Conservation (phyloP, 2,797 vertebrate species). For the Megaceryle alcyon region DNA sequence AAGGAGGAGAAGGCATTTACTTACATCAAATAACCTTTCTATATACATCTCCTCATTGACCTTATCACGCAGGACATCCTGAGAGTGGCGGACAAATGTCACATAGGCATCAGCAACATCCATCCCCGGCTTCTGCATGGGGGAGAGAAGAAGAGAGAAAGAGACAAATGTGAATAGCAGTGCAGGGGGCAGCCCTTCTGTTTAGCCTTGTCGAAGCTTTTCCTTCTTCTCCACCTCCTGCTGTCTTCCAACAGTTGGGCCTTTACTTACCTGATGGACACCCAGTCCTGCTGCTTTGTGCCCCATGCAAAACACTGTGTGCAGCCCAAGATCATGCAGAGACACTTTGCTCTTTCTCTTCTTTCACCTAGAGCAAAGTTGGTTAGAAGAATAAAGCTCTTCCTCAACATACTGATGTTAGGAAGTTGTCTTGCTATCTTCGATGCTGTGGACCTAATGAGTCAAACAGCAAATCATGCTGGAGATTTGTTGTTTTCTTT, state of each 20-base stretch:
- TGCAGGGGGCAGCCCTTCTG: neutral
- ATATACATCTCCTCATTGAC: conserved; percentile 99
- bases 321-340: neutral
- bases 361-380: neutral
- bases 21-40: conserved; percentile 99
- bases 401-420: neutral
- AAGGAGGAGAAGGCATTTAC: conserved; percentile 98
- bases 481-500: neutral
- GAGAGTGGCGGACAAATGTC: conserved; percentile 98
- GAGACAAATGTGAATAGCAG: conserved; percentile 47
- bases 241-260: neutral
- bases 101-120: conserved; percentile 98
- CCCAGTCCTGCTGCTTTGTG: neutral
- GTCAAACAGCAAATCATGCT: neutral
- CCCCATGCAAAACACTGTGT: neutral
- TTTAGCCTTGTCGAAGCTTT: neutral
- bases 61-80: conserved; percentile 99
- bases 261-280: neutral
- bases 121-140: conserved; percentile 96
- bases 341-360: neutral
- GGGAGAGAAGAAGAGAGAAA: conserved; percentile 69
- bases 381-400: neutral
- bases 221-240: neutral
- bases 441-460: conserved; percentile 6
- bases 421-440: conserved; percentile 14